These are phyloP conservation scores for Lottia gigantea DNA, from an alignment of 2,888 invertebrate genomes.

Conservation along the genomic window DNA sequence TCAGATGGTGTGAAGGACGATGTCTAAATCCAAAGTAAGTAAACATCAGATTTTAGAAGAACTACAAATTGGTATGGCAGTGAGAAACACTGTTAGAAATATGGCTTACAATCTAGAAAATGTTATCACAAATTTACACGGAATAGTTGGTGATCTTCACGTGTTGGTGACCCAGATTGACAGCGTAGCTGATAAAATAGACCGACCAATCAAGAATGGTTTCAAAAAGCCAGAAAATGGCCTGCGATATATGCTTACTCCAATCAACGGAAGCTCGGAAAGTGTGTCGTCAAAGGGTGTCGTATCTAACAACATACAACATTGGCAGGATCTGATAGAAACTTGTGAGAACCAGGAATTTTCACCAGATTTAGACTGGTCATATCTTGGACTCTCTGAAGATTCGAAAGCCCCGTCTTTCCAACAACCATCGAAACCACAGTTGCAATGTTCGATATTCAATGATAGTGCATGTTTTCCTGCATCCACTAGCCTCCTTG, in stretches of 20 bases:
- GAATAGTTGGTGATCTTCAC: conserved; percentile 32
- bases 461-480: conserved; percentile 7
- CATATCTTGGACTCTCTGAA: conserved; percentile 28
- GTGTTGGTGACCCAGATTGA: conserved; percentile 32
- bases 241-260: neutral
- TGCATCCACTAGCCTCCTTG: neutral
- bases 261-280: neutral
- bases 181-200: conserved; percentile 28
- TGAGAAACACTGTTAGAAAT: conserved; percentile 22
- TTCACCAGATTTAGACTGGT: conserved; percentile 35
- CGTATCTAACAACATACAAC: conserved; percentile 16
- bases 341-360: conserved; percentile 17
- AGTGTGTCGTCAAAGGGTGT: neutral
- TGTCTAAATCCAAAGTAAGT: neutral
- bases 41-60: neutral
- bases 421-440: neutral
- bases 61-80: conserved; percentile 10
- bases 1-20: neutral
- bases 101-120: conserved; percentile 32
- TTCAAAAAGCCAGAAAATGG: conserved; percentile 14
- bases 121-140: conserved; percentile 28
- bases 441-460: conserved; percentile 8
- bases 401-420: neutral
- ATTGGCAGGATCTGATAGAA: conserved; percentile 16
- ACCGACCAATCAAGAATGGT: conserved; percentile 13